Conservation (phyloP, 2,797 vertebrate genomes). For the Halcyon chelicuti region DNA sequence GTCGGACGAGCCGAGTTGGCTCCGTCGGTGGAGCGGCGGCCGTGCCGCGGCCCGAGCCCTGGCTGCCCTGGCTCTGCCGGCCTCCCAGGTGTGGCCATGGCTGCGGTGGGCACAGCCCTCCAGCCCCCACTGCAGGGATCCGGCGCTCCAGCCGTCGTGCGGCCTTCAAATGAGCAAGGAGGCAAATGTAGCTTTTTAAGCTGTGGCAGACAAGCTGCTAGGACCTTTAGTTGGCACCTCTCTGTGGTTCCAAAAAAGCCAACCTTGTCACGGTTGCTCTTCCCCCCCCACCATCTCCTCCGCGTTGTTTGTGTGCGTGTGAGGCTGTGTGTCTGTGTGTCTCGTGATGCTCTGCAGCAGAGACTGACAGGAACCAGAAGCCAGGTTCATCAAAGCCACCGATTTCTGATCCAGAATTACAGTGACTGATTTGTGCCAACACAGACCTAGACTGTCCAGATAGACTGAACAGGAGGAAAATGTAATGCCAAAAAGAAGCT, state of each 20-base stretch:
- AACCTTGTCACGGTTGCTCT: slow-evolving; percentile 61
- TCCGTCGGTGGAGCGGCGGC: no score
- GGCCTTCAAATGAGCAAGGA: slow-evolving; percentile 64
- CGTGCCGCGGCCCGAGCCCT: accelerated
- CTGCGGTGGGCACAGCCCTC: no score
- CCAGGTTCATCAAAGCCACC: slow-evolving; percentile 71
- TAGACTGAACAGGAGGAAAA: slow-evolving; percentile 78
- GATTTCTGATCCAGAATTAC: slow-evolving; percentile 76
- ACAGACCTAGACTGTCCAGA: slow-evolving; percentile 75
- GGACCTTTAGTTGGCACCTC: slow-evolving; percentile 57
- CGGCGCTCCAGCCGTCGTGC: not conserved
- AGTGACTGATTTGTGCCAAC: slow-evolving; percentile 71
- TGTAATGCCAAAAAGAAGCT: slow-evolving; percentile 72
- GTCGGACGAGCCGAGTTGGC: no score
- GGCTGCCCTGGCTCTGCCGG: accelerated
- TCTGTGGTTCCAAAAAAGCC: slow-evolving; percentile 64
- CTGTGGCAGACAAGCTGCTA: slow-evolving; percentile 49
- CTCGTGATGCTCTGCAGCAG: slow-evolving; percentile 22
- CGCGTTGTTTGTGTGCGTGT: not conserved
- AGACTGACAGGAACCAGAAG: slow-evolving; percentile 79
- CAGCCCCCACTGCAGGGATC: not conserved
- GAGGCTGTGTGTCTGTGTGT: not conserved
- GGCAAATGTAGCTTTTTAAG: slow-evolving; percentile 49
- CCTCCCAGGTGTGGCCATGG: not conserved
- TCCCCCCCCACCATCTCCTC: not conserved